phyloP scores from a whole-genome alignment of 2,113 vertebrate species.

The Thunnus maccoyii region DNA sequence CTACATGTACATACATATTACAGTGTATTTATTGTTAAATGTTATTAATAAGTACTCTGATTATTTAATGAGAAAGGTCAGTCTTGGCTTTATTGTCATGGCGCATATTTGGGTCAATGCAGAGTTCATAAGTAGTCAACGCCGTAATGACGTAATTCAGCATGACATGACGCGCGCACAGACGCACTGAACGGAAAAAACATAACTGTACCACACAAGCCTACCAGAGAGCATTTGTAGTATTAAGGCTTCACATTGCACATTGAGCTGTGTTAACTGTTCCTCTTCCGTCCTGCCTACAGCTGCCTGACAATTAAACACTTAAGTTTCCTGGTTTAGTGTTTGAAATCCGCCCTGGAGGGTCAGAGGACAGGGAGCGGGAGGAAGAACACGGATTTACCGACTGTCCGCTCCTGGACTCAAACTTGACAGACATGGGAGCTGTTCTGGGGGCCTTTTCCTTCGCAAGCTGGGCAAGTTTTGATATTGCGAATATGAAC shows the following conservation, averaged over 20 bases:
- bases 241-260: no score
- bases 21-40: no score
- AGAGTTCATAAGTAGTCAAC: not conserved
- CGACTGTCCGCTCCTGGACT: not conserved
- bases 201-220: not conserved
- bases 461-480: constrained; percentile 72
- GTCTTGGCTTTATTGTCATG: no score
- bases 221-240: no score
- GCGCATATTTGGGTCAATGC: not conserved
- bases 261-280: not conserved
- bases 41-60: no score
- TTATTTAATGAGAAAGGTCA: no score
- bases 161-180: not conserved
- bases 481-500: no score
- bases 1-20: no score
- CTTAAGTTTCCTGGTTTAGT: not conserved
- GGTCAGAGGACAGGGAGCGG: not conserved
- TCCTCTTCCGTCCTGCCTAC: no score
- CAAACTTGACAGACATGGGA: constrained; percentile 69
- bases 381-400: not conserved
- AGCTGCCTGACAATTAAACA: not conserved
- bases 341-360: constrained; percentile 21
- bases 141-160: constrained; percentile 10
- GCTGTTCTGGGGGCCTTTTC: constrained; percentile 71
- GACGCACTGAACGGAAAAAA: not conserved